phyloP scores from a whole-genome alignment of 2,888 invertebrate species.

The Punctoribates punctum region DNA sequence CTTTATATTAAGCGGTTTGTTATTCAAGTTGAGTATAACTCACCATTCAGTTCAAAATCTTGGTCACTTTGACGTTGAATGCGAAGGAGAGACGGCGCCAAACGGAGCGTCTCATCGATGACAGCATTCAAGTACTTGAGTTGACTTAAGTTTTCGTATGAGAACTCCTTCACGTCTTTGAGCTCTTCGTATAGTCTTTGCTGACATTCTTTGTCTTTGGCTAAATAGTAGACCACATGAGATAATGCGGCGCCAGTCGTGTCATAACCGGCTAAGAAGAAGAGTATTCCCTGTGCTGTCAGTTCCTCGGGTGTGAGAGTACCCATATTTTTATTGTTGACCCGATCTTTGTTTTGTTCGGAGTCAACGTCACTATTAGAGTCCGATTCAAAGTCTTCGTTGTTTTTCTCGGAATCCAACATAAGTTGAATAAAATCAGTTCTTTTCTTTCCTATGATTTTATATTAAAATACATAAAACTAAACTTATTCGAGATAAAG shows the following conservation, averaged over 20 bases:
- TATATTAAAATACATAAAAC: neutral
- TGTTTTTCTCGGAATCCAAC: slow-evolving; percentile 46
- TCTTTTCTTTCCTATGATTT: neutral
- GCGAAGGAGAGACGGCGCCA: slow-evolving; percentile 40
- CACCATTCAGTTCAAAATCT: neutral
- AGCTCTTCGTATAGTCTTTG: slow-evolving; percentile 54
- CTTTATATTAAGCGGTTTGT: neutral
- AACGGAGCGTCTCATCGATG: slow-evolving; percentile 45
- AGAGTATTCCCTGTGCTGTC: slow-evolving; percentile 34
- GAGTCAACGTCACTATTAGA: neutral
- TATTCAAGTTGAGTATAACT: neutral
- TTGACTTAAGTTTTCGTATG: neutral
- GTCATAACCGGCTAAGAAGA: slow-evolving; percentile 39
- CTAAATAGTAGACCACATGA: slow-evolving; percentile 54
- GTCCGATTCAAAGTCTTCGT: neutral
- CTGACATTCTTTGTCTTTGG: slow-evolving; percentile 33
- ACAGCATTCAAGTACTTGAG: slow-evolving; percentile 44
- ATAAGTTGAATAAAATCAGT: slow-evolving; percentile 38
- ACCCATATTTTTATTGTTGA: neutral
- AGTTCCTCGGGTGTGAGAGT: slow-evolving; percentile 6
- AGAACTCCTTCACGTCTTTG: slow-evolving; percentile 44
- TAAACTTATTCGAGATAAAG: neutral
- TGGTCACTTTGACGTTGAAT: slow-evolving; percentile 39
- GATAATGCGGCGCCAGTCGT: slow-evolving; percentile 56
- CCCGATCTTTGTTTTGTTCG: neutral